These are phyloP conservation scores for Meghimatium bilineatum DNA, from an alignment of 2,888 invertebrate species.

Conservation along the genomic window DNA sequence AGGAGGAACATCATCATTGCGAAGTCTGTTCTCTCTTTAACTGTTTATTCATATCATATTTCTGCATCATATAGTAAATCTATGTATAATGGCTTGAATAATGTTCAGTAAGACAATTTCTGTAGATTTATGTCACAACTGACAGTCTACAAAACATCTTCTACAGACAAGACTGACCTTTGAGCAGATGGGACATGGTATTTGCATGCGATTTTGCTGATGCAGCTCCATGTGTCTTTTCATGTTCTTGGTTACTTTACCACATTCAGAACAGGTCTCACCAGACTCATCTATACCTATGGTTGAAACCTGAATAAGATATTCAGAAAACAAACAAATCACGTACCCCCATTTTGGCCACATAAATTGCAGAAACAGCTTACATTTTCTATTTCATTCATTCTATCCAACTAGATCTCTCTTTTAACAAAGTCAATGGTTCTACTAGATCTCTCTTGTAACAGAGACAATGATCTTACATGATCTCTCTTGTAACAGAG, in stretches of 20 bases:
- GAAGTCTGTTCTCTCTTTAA: too few species aligned
- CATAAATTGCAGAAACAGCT: too few species aligned
- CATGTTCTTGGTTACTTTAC: slow-evolving; percentile 72
- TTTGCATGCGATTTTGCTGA: slow-evolving; percentile 73
- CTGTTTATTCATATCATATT: too few species aligned
- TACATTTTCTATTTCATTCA: too few species aligned
- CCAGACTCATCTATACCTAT: slow-evolving; percentile 68
- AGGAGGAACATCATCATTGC: too few species aligned
- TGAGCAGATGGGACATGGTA: slow-evolving; percentile 72
- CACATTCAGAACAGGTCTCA: slow-evolving; percentile 71
- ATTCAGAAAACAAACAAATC: neutral
- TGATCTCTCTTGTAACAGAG: too few species aligned
- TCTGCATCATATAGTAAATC: neutral
- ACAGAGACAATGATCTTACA: too few species aligned
- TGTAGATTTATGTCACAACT: neutral
- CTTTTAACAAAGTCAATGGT: too few species aligned
- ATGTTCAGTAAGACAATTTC: neutral
- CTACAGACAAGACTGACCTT: slow-evolving; percentile 56
- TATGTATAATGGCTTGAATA: neutral
- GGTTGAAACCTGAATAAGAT: slow-evolving; percentile 61
- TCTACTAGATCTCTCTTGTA: too few species aligned
- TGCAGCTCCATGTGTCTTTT: slow-evolving; percentile 73
- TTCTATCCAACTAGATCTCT: too few species aligned
- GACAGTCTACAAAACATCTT: neutral
- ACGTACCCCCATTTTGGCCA: too few species aligned